A percentile compares a stretch with the other conserved stretches of the same genome.
Evolutionary conservation across 2,797 vertebrate species (phyloP).

Genomic region (Eulemur albifrons): DNA sequence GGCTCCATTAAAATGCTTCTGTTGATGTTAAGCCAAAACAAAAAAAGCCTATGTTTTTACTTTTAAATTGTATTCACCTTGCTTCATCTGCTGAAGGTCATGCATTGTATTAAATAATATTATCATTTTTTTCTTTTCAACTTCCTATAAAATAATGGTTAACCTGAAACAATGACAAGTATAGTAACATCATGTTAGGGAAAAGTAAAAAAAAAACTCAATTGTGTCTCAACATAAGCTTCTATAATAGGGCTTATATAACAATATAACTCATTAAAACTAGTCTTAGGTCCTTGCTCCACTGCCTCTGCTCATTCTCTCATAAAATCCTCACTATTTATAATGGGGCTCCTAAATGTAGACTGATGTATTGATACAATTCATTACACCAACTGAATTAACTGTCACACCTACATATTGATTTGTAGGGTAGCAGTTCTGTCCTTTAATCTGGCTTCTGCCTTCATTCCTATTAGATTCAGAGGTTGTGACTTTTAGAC

Average conservation of each 20-base stretch:
- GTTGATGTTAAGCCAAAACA: not conserved
- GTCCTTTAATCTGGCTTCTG: not conserved
- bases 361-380: not conserved
- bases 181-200: not conserved
- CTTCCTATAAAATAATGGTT: not conserved
- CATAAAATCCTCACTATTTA: not conserved
- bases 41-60: not conserved
- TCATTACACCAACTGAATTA: not conserved
- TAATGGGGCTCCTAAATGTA: not conserved
- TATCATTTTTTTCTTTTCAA: not conserved
- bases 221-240: not conserved
- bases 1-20: not conserved
- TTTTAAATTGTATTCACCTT: slow-evolving; percentile 6
- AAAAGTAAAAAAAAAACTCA: not conserved
- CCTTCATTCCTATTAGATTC: not conserved
- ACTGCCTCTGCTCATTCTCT: not conserved
- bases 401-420: not conserved
- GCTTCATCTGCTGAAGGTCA: slow-evolving; percentile 1
- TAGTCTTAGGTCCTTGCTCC: not conserved
- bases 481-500: not conserved
- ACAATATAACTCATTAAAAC: not conserved
- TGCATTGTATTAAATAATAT: not conserved
- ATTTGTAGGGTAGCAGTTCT: not conserved
- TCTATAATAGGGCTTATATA: not conserved
- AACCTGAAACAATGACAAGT: not conserved